A percentile compares a stretch with the other conserved stretches of the same genome.
These are phyloP conservation scores for Heterohyrax brucei DNA, from an alignment of 2,797 vertebrate genomes.

Conservation along the genomic window DNA sequence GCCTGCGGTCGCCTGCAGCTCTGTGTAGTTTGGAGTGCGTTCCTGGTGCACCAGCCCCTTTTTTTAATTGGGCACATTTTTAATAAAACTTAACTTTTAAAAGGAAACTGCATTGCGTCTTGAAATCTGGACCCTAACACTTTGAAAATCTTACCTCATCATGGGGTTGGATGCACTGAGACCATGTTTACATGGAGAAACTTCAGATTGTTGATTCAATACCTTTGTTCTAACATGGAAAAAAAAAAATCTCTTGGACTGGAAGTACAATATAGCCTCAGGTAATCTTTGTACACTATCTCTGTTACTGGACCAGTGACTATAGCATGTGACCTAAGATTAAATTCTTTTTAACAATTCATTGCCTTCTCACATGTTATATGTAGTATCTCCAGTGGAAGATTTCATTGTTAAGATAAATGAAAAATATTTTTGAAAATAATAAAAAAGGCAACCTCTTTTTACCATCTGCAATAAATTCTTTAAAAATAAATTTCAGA, in stretches of 20 bases:
- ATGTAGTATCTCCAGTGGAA: constrained; percentile 20
- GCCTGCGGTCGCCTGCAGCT: too few species aligned
- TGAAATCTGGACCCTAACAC: too few species aligned
- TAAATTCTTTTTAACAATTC: constrained; percentile 31
- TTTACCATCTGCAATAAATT: too few species aligned
- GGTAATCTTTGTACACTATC: not conserved
- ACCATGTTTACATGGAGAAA: not conserved
- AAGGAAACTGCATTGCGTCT: too few species aligned
- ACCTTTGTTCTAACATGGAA: constrained; percentile 16
- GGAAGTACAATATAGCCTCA: constrained; percentile 23
- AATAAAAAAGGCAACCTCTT: not conserved
- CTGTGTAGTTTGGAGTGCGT: too few species aligned
- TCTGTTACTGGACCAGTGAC: not conserved
- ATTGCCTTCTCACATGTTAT: not conserved
- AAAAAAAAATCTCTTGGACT: constrained; percentile 17
- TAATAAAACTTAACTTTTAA: too few species aligned
- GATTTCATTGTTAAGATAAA: constrained; percentile 12
- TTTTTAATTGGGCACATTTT: too few species aligned
- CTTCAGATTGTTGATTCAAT: not conserved
- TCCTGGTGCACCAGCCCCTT: too few species aligned
- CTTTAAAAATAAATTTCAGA: too few species aligned
- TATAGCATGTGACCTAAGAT: not conserved
- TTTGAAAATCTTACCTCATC: constrained; percentile 19
- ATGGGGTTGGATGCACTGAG: not conserved
- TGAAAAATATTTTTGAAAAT: not conserved